Evolutionary conservation across 2,113 vertebrate genomes (phyloP).

Genomic region (Nothocercus nigrocapillus): DNA sequence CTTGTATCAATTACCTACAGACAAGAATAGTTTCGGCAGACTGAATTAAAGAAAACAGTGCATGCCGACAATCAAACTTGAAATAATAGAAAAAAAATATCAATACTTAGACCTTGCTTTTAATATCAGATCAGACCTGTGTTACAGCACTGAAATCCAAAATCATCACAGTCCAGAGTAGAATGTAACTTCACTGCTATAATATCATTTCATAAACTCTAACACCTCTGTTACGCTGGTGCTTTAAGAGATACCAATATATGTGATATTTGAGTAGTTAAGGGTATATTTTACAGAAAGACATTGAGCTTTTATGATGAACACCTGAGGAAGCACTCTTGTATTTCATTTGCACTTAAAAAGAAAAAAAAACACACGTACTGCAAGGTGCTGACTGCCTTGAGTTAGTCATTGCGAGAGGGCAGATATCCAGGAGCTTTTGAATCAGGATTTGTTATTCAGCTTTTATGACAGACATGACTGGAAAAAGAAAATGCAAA

Average conservation of each 20-base stretch:
- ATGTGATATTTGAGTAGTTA: not conserved
- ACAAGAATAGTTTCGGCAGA: not conserved
- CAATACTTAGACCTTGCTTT: not conserved
- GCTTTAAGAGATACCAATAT: not conserved
- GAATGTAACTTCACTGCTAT: not conserved
- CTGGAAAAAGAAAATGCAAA: not conserved
- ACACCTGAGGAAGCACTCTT: not conserved
- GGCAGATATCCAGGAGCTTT: not conserved
- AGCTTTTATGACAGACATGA: not conserved
- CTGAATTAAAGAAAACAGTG: not conserved
- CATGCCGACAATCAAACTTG: not conserved
- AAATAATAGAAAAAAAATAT: not conserved
- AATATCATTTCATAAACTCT: not conserved
- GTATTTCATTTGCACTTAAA: not conserved
- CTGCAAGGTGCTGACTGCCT: not conserved
- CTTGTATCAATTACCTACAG: not conserved
- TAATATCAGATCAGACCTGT: not conserved
- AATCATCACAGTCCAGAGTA: not conserved
- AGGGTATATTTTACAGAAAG: not conserved
- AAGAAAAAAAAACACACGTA: not conserved
- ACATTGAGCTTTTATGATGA: not conserved
- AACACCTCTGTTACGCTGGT: not conserved
- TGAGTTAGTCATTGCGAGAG: not conserved
- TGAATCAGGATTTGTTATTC: not conserved
- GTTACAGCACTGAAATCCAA: not conserved